These are phyloP conservation scores for Holacanthus passer DNA, from an alignment of 2,113 vertebrate genomes.

Conservation along the genomic window DNA sequence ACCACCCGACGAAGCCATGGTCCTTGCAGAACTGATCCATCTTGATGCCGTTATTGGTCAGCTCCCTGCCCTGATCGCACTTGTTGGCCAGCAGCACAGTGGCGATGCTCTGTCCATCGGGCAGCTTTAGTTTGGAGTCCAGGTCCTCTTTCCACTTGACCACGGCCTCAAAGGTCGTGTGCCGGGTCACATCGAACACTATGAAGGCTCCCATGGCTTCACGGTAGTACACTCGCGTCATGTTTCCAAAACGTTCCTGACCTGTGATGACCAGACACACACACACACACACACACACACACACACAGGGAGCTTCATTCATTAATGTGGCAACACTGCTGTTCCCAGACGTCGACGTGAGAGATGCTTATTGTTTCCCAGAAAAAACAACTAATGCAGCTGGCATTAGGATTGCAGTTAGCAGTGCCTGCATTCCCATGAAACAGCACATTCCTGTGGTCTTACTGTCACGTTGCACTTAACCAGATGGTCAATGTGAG, in stretches of 20 bases:
- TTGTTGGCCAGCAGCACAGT: slow-evolving; percentile 88
- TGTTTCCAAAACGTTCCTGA: slow-evolving; percentile 90
- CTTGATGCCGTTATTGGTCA: slow-evolving; percentile 76
- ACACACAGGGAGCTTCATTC: slow-evolving; percentile 20
- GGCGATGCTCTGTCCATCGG: slow-evolving; percentile 84
- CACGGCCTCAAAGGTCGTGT: slow-evolving; percentile 86
- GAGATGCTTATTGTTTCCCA: slow-evolving; percentile 46
- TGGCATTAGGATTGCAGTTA: slow-evolving; percentile 24
- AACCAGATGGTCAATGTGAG: slow-evolving; percentile 40
- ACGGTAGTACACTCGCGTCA: slow-evolving; percentile 89
- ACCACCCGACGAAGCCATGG: slow-evolving; percentile 86
- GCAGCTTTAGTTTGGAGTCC: slow-evolving; percentile 86
- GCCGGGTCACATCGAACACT: slow-evolving; percentile 86
- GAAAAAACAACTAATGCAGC: slow-evolving; percentile 38
- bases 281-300: slow-evolving; percentile 30
- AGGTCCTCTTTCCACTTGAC: slow-evolving; percentile 89
- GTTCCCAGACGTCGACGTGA: slow-evolving; percentile 7
- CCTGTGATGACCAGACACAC: slow-evolving; percentile 70
- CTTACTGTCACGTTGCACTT: slow-evolving; percentile 56
- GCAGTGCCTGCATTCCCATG: slow-evolving; percentile 36
- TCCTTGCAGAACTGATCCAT: slow-evolving; percentile 88
- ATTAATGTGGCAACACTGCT: not conserved
- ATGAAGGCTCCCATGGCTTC: slow-evolving; percentile 89
- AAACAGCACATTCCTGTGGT: slow-evolving; percentile 69
- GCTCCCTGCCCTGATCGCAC: slow-evolving; percentile 83